A percentile compares a stretch with the other conserved stretches of the same genome.
Evolutionary conservation across 1,140 invertebrate genomes (phyloP).

Genomic region (Zaprionus taronus): DNA sequence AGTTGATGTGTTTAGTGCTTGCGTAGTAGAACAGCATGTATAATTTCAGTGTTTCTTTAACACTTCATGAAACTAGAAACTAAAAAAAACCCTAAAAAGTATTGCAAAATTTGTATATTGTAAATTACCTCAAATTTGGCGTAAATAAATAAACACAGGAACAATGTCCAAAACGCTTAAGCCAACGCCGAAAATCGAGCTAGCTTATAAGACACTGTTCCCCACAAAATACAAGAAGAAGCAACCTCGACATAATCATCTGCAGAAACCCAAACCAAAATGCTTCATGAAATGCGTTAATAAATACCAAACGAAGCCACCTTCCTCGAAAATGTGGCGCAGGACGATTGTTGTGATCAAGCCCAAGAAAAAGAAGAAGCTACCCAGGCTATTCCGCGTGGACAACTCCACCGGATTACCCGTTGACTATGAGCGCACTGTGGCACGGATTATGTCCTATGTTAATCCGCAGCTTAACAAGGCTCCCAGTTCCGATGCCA

Average conservation of each 20-base stretch:
- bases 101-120: constrained; percentile 16
- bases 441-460: constrained; percentile 60
- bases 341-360: constrained; percentile 38
- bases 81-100: neutral
- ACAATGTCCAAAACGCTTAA: neutral
- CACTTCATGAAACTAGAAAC: neutral
- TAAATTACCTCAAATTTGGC: constrained; percentile 6
- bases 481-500: constrained; percentile 18
- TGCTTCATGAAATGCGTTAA: neutral
- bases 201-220: neutral
- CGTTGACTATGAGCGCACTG: constrained; percentile 61
- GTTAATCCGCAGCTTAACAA: constrained; percentile 50
- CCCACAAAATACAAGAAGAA: neutral
- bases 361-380: constrained; percentile 15
- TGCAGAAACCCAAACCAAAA: neutral
- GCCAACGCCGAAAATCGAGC: neutral
- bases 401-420: constrained; percentile 55
- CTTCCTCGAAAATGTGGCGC: constrained; percentile 37
- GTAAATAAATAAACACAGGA: neutral
- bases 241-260: neutral
- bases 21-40: neutral
- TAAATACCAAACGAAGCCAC: neutral
- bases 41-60: neutral
- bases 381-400: constrained; percentile 54
- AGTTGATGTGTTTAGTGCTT: neutral